A percentile compares a stretch with the other conserved stretches of the same genome.
Conservation (phyloP, 2,888 invertebrate species). For the Drosophila borborema region DNA sequence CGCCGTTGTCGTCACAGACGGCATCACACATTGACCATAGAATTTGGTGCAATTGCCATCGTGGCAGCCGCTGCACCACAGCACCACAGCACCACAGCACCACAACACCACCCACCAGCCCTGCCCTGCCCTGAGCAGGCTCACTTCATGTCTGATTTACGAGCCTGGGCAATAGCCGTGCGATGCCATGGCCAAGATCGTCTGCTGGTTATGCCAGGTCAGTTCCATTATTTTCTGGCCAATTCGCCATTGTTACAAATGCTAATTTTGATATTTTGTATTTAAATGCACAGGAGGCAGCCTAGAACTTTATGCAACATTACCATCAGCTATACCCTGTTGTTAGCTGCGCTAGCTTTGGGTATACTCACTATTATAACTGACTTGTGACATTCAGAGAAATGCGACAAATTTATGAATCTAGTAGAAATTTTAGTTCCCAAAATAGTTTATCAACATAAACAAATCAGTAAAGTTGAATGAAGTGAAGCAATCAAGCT, state of each 20-base stretch:
- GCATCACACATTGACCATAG: conserved; percentile 83
- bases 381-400: background rate
- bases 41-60: conserved; percentile 74
- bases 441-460: too few species aligned
- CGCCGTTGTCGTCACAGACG: conserved; percentile 78
- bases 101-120: background rate
- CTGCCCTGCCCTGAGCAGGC: background rate
- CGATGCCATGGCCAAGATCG: conserved; percentile 68
- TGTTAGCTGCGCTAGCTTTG: too few species aligned
- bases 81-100: background rate
- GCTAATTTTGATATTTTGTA: conserved; percentile 84
- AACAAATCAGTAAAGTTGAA: too few species aligned
- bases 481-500: too few species aligned
- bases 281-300: conserved; percentile 78
- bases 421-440: too few species aligned
- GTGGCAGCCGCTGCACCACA: conserved; percentile 27
- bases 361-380: background rate
- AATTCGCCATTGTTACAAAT: conserved; percentile 84
- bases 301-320: conserved; percentile 32
- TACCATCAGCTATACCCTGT: conserved; percentile 30
- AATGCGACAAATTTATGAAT: too few species aligned
- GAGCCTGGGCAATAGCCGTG: conserved; percentile 38
- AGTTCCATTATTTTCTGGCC: conserved; percentile 80
- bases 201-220: conserved; percentile 71
- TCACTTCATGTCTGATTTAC: conserved; percentile 70